Evolutionary conservation across 2,888 invertebrate genomes (phyloP).

Genomic region (Thecophora atra): DNA sequence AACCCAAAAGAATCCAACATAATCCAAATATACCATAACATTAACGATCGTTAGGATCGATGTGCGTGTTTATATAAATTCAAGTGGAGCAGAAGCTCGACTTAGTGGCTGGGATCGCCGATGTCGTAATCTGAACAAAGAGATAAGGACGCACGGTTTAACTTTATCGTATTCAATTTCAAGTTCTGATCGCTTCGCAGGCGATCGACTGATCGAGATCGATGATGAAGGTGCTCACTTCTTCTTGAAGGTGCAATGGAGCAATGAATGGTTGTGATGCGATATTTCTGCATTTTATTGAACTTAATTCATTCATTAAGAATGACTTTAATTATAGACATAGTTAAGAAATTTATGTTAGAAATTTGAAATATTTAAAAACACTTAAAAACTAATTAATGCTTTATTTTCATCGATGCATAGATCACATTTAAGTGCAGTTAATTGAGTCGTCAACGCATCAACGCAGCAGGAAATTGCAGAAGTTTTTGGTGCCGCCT

Average conservation of each 20-base stretch:
- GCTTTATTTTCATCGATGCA: background rate
- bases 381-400: background rate
- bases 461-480: background rate
- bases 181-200: constrained; percentile 13
- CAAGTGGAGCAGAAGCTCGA: background rate
- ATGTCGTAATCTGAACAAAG: background rate
- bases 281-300: background rate
- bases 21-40: background rate
- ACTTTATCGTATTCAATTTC: constrained; percentile 31
- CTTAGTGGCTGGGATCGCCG: constrained; percentile 7
- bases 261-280: background rate
- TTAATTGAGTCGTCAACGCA: background rate
- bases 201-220: background rate
- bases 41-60: constrained; percentile 11
- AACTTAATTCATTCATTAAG: background rate
- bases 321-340: background rate
- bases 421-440: background rate
- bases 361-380: background rate
- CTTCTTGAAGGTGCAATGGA: background rate
- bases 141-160: background rate
- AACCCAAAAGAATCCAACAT: background rate
- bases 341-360: background rate
- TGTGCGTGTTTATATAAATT: background rate
- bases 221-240: background rate
- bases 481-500: background rate